Evolutionary conservation across 2,113 vertebrate species (phyloP).

Genomic region (Dryoscopus gambensis): DNA sequence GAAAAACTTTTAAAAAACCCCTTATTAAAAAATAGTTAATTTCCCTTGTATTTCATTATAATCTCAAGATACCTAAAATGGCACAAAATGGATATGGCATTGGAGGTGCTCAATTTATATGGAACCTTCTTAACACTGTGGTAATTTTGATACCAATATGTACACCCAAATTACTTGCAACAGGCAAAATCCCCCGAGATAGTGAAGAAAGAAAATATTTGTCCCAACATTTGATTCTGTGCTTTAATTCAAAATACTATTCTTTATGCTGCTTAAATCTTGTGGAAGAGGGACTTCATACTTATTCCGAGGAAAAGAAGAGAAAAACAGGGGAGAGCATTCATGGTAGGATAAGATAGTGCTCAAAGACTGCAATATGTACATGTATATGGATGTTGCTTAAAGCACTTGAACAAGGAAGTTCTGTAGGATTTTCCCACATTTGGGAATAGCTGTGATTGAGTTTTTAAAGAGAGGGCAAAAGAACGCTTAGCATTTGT

Average conservation of each 20-base stretch:
- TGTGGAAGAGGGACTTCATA: not conserved
- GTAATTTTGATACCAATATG: not conserved
- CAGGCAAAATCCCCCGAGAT: not conserved
- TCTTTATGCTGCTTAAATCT: not conserved
- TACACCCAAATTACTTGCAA: not conserved
- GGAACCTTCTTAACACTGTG: not conserved
- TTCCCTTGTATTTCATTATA: not conserved
- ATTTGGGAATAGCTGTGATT: not conserved
- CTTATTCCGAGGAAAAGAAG: not conserved
- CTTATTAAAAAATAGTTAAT: not conserved
- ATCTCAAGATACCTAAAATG: not conserved
- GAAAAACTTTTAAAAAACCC: not conserved
- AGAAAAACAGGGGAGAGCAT: not conserved
- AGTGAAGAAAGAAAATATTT: not conserved
- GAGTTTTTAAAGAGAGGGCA: not conserved
- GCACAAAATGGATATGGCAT: not conserved
- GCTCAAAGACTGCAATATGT: too few relatives aligned
- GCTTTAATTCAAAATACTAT: not conserved
- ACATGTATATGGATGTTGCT: not conserved
- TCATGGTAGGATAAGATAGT: not conserved
- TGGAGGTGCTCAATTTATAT: not conserved
- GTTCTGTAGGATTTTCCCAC: not conserved
- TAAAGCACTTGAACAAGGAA: not conserved
- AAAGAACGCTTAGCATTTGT: not conserved
- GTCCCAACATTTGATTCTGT: not conserved